Evolutionary conservation across 2,113 vertebrate genomes (phyloP).

Genomic region (Cyanoliseus patagonus): DNA sequence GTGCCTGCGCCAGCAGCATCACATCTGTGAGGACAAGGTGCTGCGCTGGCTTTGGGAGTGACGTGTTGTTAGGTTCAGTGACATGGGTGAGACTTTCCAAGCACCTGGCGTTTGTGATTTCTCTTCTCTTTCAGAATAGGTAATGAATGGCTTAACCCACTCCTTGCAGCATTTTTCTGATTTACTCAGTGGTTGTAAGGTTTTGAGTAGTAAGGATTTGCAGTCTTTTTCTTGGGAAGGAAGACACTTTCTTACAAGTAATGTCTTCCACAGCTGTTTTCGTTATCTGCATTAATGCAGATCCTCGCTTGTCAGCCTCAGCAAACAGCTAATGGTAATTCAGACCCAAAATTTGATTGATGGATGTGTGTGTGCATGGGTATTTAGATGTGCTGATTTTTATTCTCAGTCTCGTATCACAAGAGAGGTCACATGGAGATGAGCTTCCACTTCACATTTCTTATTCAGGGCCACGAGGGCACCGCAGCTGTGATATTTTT

Average conservation of each 20-base stretch:
- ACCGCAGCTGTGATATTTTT: neutral
- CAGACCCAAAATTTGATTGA: neutral
- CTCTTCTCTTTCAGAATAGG: neutral
- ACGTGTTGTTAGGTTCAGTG: neutral
- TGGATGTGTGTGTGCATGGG: neutral
- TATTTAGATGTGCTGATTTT: neutral
- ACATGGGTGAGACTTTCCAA: neutral
- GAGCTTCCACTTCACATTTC: neutral
- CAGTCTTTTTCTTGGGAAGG: neutral
- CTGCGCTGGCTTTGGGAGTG: fast-evolving
- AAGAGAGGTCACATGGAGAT: neutral
- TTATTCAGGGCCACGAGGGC: neutral
- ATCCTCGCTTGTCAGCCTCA: neutral
- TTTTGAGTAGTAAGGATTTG: neutral
- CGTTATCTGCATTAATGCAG: neutral
- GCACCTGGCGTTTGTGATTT: neutral
- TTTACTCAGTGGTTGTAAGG: neutral
- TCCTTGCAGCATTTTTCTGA: neutral
- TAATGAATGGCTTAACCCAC: neutral
- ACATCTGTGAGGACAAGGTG: neutral
- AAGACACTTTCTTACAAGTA: neutral
- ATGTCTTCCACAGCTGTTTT: neutral
- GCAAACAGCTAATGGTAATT: neutral
- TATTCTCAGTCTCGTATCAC: neutral
- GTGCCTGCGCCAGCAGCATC: neutral